Conservation (phyloP, 2,888 invertebrate species). For the Eupelmus urozonus region DNA sequence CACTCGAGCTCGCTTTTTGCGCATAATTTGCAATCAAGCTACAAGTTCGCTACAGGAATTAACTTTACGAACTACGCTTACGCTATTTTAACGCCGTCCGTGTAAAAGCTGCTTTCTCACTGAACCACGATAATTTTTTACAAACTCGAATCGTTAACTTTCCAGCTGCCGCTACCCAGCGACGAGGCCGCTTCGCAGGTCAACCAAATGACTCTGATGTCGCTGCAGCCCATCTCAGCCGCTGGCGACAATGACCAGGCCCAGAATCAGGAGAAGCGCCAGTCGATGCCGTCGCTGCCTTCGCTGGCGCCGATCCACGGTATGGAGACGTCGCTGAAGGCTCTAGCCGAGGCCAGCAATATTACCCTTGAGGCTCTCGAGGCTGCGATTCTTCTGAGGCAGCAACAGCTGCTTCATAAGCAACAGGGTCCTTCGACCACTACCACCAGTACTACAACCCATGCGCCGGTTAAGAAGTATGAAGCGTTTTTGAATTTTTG, state of each 20-base stretch:
- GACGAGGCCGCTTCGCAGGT: conserved; percentile 71
- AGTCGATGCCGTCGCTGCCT: conserved; percentile 65
- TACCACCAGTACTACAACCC: conserved; percentile 75
- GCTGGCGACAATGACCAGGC: conserved; percentile 62
- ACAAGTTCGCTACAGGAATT: too few relatives aligned
- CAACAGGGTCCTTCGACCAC: conserved; percentile 78
- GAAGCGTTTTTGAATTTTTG: not conserved
- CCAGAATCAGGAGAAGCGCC: conserved; percentile 67
- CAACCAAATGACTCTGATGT: conserved; percentile 72
- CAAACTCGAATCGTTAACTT: too few relatives aligned
- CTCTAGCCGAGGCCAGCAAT: conserved; percentile 85
- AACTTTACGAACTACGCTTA: too few relatives aligned
- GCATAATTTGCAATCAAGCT: too few relatives aligned
- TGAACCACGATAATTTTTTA: not conserved
- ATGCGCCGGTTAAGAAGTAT: conserved; percentile 70
- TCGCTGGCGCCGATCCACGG: conserved; percentile 71
- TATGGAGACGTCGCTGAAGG: conserved; percentile 79
- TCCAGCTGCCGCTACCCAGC: conserved; percentile 70
- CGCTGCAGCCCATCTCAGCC: conserved; percentile 67
- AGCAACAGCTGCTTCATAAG: conserved; percentile 84
- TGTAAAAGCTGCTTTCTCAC: too few relatives aligned
- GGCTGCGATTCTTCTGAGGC: conserved; percentile 85
- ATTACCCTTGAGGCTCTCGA: conserved; percentile 88
- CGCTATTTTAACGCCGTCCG: too few relatives aligned
- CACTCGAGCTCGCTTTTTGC: too few relatives aligned